Conservation (phyloP, 2,113 vertebrate species). For the Saccopteryx bilineata region DNA sequence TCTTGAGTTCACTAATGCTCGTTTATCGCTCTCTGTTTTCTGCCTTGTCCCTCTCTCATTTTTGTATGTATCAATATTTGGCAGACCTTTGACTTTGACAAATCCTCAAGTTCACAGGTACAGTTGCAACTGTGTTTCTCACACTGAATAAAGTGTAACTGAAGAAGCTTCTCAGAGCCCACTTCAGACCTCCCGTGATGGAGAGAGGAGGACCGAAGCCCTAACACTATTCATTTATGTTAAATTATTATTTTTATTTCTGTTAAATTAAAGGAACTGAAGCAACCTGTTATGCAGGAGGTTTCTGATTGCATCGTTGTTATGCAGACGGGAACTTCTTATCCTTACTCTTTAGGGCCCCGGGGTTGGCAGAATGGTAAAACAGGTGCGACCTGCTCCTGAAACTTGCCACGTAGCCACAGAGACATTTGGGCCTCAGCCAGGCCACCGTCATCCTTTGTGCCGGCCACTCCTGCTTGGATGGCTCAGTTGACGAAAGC, state of each 20-base stretch:
- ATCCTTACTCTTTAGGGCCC: not conserved
- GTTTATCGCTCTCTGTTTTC: not conserved
- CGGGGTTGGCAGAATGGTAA: not conserved
- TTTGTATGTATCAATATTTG: not conserved
- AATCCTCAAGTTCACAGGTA: constrained; percentile 1
- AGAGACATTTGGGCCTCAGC: not conserved
- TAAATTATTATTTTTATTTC: not conserved
- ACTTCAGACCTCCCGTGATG: not conserved
- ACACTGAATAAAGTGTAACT: not conserved
- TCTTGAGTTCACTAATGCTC: not conserved
- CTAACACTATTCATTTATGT: not conserved
- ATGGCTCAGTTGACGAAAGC: not conserved
- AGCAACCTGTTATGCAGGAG: not conserved
- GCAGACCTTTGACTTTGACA: not conserved
- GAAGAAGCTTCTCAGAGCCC: not conserved
- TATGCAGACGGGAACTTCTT: not conserved
- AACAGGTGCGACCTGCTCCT: constrained; percentile 26
- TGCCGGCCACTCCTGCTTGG: not conserved
- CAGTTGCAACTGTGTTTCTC: not conserved
- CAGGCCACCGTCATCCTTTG: not conserved
- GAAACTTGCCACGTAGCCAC: fast-evolving
- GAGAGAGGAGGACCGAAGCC: not conserved
- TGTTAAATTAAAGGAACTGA: not conserved
- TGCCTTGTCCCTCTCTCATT: not conserved
- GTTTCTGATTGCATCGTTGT: not conserved